Conservation (phyloP, 2,797 vertebrate genomes). For the Brachyalestes nurse region DNA sequence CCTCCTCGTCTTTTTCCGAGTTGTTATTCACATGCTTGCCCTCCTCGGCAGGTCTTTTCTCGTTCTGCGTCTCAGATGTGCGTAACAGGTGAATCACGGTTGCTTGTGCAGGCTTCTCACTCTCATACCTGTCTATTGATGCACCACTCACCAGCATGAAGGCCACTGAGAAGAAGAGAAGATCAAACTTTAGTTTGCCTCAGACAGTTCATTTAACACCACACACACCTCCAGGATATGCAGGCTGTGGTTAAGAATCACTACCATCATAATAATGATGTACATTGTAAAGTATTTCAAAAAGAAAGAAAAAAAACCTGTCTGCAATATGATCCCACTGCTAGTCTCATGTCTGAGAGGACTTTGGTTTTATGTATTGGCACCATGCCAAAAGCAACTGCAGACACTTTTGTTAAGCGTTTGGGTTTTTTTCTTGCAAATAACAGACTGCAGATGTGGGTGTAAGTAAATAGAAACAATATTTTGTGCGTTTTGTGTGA, state of each 20-base stretch:
- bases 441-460: too few relatives aligned
- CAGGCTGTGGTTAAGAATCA: too few relatives aligned
- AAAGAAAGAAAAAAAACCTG: neutral
- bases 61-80: conserved; percentile 60
- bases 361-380: neutral
- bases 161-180: conserved; percentile 64
- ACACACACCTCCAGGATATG: too few relatives aligned
- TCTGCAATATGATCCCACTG: neutral
- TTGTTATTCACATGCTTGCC: conserved; percentile 43
- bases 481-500: too few relatives aligned
- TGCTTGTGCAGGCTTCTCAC: conserved; percentile 70
- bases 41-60: conserved; percentile 65
- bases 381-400: neutral
- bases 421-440: too few relatives aligned
- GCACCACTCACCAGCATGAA: conserved; percentile 69
- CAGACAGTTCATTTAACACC: too few relatives aligned
- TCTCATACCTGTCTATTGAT: conserved; percentile 75
- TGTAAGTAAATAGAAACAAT: too few relatives aligned
- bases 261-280: too few relatives aligned
- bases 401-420: neutral
- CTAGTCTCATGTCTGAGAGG: neutral
- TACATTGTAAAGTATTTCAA: neutral
- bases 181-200: neutral
- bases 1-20: conserved; percentile 42
- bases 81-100: conserved; percentile 74